phyloP scores from a whole-genome alignment of 2,113 vertebrate genomes.

The Chaetura pelagica region DNA sequence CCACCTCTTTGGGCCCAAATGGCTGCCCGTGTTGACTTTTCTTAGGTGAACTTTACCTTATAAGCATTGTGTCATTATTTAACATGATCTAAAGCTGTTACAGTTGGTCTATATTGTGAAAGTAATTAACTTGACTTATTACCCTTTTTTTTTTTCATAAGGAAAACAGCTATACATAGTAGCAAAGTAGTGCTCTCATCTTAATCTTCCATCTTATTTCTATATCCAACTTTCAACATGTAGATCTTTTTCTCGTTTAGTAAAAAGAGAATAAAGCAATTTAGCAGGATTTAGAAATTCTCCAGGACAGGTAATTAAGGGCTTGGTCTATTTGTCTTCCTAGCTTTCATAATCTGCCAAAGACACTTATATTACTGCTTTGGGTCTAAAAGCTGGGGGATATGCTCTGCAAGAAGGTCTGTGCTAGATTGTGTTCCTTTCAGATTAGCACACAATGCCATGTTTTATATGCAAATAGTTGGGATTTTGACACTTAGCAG shows the following conservation, averaged over 20 bases:
- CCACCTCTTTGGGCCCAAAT: not conserved
- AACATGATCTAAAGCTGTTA: not conserved
- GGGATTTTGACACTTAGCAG: not conserved
- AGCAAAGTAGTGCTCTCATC: not conserved
- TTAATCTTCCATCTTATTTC: not conserved
- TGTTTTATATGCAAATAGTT: not conserved
- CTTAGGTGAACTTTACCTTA: not conserved
- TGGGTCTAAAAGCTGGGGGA: not conserved
- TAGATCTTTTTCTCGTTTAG: not conserved
- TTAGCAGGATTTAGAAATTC: not conserved
- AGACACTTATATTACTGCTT: not conserved
- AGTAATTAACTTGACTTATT: conserved; percentile 22
- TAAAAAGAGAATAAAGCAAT: conserved; percentile 13
- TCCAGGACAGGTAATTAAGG: not conserved
- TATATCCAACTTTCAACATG: not conserved
- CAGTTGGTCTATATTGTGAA: not conserved
- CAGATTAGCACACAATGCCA: not conserved
- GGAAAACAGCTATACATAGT: not conserved
- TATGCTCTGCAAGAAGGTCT: not conserved
- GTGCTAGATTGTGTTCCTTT: not conserved
- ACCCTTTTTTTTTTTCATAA: not conserved
- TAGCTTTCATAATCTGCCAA: not conserved
- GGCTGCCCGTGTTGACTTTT: not conserved
- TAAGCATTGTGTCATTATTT: not conserved
- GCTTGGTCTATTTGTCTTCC: not conserved